These are phyloP conservation scores for Protodeltote pygarga DNA, from an alignment of 2,888 invertebrate genomes.

Conservation along the genomic window DNA sequence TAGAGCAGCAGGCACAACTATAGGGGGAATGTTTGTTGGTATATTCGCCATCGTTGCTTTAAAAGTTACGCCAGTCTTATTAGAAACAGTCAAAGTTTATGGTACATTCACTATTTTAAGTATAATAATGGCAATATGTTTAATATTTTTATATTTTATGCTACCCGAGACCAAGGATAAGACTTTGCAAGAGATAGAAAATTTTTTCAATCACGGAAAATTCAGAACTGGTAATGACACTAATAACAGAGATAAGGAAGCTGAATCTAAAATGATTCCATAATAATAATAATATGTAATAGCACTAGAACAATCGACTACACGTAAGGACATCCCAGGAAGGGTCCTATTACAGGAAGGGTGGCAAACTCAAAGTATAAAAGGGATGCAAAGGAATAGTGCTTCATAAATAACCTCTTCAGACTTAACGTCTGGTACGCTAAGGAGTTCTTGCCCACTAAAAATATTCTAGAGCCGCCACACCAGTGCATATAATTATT, in stretches of 20 bases:
- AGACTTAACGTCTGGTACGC: too few relatives aligned
- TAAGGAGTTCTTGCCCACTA: too few relatives aligned
- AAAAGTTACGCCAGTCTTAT: conserved; percentile 41
- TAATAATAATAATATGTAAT: neutral
- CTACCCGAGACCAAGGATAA: conserved; percentile 58
- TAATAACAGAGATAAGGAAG: conserved; percentile 11
- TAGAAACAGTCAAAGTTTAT: conserved; percentile 48
- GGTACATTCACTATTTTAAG: conserved; percentile 57
- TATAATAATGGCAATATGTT: conserved; percentile 34
- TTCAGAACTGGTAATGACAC: conserved; percentile 29
- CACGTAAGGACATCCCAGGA: too few relatives aligned
- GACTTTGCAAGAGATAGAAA: conserved; percentile 56
- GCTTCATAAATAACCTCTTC: too few relatives aligned
- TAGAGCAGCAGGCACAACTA: conserved; percentile 43
- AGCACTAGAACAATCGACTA: neutral
- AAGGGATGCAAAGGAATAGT: too few relatives aligned
- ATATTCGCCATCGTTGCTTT: conserved; percentile 30
- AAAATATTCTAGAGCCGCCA: too few relatives aligned
- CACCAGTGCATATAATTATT: too few relatives aligned
- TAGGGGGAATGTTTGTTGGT: conserved; percentile 45
- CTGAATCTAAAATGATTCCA: conserved; percentile 30
- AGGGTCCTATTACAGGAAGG: too few relatives aligned
- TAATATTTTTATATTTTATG: conserved; percentile 49
- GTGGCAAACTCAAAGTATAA: too few relatives aligned
- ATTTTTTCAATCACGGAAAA: conserved; percentile 48